Evolutionary conservation across 2,888 invertebrate genomes (phyloP).

Genomic region (Anthophora plumipes): DNA sequence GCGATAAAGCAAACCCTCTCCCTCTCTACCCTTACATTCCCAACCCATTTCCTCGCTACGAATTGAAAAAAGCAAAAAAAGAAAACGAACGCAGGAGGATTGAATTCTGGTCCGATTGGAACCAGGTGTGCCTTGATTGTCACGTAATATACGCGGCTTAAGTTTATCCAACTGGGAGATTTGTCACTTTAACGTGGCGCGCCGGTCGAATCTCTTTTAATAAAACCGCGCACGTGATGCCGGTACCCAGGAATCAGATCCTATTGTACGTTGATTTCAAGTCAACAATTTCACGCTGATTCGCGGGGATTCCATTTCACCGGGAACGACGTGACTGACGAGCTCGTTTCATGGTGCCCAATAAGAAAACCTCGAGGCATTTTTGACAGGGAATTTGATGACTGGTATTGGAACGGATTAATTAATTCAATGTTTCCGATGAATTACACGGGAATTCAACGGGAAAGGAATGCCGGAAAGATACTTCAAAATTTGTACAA

Average conservation of each 20-base stretch:
- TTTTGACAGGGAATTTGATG: not conserved
- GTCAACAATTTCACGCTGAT: slow-evolving; percentile 45
- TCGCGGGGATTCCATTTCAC: slow-evolving; percentile 22
- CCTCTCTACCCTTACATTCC: not conserved
- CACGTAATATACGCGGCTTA: slow-evolving; percentile 52
- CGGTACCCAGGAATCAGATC: slow-evolving; percentile 36
- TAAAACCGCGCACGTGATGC: slow-evolving; percentile 50
- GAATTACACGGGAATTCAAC: not conserved
- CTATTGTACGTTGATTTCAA: slow-evolving; percentile 43
- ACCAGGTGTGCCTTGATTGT: slow-evolving; percentile 60
- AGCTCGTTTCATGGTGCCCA: not conserved
- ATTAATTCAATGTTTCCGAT: not conserved
- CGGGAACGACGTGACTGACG: slow-evolving; percentile 8
- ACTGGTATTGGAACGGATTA: no score
- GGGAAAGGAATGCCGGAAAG: not conserved
- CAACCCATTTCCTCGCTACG: not conserved
- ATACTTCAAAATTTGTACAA: not conserved
- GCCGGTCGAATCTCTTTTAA: slow-evolving; percentile 49
- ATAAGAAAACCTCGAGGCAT: not conserved
- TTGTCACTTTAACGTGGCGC: slow-evolving; percentile 43
- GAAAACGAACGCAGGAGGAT: slow-evolving; percentile 12
- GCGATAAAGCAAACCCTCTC: slow-evolving; percentile 35
- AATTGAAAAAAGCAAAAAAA: no score
- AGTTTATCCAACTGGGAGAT: slow-evolving; percentile 47
- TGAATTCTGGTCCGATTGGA: slow-evolving; percentile 46